Base-by-base conservation (phyloP, 2,113 vertebrate species). In the Aix galericulata region DNA sequence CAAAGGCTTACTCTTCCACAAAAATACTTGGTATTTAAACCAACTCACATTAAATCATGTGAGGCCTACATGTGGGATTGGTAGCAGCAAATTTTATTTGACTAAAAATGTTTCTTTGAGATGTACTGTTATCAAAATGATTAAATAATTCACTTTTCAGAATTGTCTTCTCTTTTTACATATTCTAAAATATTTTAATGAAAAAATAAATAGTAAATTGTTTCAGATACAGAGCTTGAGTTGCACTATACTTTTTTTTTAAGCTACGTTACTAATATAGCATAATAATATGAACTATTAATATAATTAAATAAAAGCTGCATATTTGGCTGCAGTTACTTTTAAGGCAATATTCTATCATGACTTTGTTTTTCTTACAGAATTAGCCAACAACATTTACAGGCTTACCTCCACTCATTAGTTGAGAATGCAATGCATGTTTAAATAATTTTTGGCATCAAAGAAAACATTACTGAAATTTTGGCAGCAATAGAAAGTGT, bases 271-370 rank as follows among this genome's bases (percentile, higher is more conserved):
- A 71, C 5, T 86, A 34, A 74, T 16, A n/a, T 1, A 38, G 22
- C 32, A 78, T 8, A 67, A 44, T 50, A 86, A 82, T 86, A 46
- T 20, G 5, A 31, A 34, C 6, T 76, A 77, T 72, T 82, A 55
- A 56, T 71, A 87, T 3, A 93, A 42, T 79, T 62, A 92, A 96
- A 94, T 91, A 94, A 66, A 88, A 94, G 81, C 58, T 81, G 44
- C 14, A 85, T 83, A 92, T 89, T 74, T 66, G 31, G 44, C 64
- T 80, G 81, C 73, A 78, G 34, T 80, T 95, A 94, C 82, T 83
- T 93, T 94, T 83, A 96, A 96, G 73, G 91, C 58, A 97, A 94
- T 55, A 71, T 80, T 76, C 52, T 96, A 77, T 62, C 31, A 23
- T 56, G 52, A 92, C 55, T 64, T 84, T 91, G 69, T 56, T 92